Evolutionary conservation across 2,113 vertebrate genomes (phyloP).

Genomic region (Peromyscus californicus): DNA sequence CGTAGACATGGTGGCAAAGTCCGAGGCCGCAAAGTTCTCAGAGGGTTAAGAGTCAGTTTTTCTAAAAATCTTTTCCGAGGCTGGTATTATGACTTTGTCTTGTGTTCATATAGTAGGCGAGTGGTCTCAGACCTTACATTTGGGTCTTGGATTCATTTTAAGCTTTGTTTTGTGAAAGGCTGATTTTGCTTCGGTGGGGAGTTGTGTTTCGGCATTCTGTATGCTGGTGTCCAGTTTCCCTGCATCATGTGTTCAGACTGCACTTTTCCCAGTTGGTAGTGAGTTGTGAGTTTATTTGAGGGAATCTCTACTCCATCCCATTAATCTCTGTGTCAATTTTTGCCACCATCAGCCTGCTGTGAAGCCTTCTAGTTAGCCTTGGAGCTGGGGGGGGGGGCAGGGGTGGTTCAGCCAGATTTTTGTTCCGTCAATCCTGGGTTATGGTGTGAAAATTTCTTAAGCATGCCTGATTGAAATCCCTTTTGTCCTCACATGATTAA

Average conservation of each 20-base stretch:
- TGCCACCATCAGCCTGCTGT: accelerated
- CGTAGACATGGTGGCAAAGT: neutral
- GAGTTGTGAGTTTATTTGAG: neutral
- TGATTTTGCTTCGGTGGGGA: neutral
- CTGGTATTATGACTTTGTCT: accelerated
- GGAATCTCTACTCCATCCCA: no score
- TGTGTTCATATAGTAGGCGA: neutral
- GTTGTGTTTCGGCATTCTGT: neutral
- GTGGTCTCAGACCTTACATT: neutral
- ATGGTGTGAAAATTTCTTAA: neutral
- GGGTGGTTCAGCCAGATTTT: no score
- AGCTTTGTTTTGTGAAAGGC: neutral
- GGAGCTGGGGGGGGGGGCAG: no score
- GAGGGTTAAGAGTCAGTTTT: neutral
- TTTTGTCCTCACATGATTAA: neutral
- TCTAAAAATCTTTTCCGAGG: neutral
- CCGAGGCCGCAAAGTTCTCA: neutral
- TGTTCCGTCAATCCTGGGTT: neutral
- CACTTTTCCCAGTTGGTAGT: no score
- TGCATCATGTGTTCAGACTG: accelerated
- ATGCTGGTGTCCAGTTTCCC: accelerated
- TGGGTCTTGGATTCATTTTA: neutral
- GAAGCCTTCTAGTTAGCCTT: accelerated
- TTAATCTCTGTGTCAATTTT: no score
- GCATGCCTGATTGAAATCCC: neutral